Evolutionary conservation across 2,797 vertebrate genomes (phyloP), one percentile per base, ranked within the genome.

Genomic region (Protosalanx chinensis): DNA sequence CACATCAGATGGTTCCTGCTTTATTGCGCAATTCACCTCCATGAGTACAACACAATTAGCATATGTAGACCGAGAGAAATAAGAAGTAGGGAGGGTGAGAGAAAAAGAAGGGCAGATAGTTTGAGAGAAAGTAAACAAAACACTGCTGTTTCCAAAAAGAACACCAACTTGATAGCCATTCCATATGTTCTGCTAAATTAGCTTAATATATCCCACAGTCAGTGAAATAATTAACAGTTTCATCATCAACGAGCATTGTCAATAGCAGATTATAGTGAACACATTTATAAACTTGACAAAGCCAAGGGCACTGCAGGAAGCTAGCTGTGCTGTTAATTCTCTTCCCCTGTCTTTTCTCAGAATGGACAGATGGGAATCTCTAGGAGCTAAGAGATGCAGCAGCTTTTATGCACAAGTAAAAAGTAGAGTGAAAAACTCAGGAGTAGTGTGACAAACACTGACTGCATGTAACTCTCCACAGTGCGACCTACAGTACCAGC

Each of bases 151-250:
- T 64, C 37, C 53, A 68, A 76, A 46, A 37, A 62, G 64, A 41
- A 65, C 56, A 76, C 64, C 68, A 62, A 66, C 29, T 64, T 67
- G 35, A 83, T 67, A 58, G 68, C 64, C 60, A 69, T 75, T 81
- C 76, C 76, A 76, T 76, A 73, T 75, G 76, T 53, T 73, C 37
- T 4, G 67, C 46, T 74, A 76, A 79, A 79, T 73, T 66, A 76
- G 59, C 68, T 65, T 67, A 77, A 65, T 76, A 41, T 68, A 77
- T 76, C 67, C 72, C 20, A 57, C 77, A 75, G 80, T 74, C 74
- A 70, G 72, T 76, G 61, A 74, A 74, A 84, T 80, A 81, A 81
- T 84, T 78, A 81, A 74, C 65, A 75, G 65, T 72, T 81, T 80
- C 67, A 72, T 84, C 68, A 73, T 46, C 53, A 27, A 70, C 56